A percentile compares a stretch with the other conserved stretches of the same genome.
Evolutionary conservation across 64 coral and sea anemone genomes (phyloP).

Genomic region (Cladopsammia gracilis): DNA sequence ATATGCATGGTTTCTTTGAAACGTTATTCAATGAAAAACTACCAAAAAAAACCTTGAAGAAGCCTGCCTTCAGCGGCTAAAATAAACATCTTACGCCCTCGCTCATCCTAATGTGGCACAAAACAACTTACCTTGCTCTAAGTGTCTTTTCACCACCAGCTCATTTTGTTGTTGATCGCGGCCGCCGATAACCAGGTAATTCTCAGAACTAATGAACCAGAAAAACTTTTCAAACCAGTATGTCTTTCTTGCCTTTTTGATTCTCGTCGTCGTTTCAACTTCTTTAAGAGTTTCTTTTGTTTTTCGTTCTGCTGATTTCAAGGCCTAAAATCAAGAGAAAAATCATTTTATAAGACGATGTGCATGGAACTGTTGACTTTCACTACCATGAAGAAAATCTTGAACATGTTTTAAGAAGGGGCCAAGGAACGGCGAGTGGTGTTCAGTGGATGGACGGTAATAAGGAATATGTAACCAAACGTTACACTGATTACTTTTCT

Average conservation of each 20-base stretch:
- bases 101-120: too few species aligned
- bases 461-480: too few species aligned
- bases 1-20: too few species aligned
- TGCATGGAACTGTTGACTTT: neutral
- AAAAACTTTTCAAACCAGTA: conserved; percentile 99
- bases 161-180: conserved; percentile 99
- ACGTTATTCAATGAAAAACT: too few species aligned
- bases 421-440: too few species aligned
- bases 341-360: neutral
- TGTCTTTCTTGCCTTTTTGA: conserved; percentile 92
- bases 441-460: too few species aligned
- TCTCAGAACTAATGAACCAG: conserved; percentile 97
- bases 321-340: conserved; percentile 60
- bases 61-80: too few species aligned
- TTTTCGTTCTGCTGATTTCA: conserved; percentile 97
- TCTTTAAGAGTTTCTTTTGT: conserved; percentile 95
- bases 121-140: conserved; percentile 73
- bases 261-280: conserved; percentile 97
- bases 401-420: too few species aligned
- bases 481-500: too few species aligned
- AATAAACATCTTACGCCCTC: too few species aligned
- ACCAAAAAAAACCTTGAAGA: too few species aligned
- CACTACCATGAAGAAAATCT: too few species aligned
- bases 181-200: conserved; percentile 96
- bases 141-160: conserved; percentile 91